These are phyloP conservation scores for Bicyclus anynana DNA, from an alignment of 1,140 invertebrate species.

Conservation along the genomic window DNA sequence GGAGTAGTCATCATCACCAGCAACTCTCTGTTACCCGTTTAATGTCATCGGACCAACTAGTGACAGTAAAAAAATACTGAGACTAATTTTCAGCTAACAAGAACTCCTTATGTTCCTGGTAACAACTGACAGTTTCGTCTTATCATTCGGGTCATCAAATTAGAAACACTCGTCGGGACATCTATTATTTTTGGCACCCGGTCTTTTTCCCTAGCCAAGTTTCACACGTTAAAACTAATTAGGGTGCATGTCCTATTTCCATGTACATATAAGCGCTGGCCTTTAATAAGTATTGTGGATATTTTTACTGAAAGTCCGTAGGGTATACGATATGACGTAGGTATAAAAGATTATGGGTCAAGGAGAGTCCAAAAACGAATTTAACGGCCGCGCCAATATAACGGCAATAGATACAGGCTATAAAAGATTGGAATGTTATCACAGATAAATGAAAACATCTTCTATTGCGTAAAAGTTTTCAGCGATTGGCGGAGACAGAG, in stretches of 20 bases:
- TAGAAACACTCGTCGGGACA: conserved; percentile 11
- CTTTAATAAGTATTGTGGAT: neutral
- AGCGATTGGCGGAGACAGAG: neutral
- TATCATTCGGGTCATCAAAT: conserved; percentile 27
- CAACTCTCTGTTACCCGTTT: too few species aligned
- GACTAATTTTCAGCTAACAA: too few species aligned
- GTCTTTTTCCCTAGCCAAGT: conserved; percentile 32
- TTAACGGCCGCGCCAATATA: conserved; percentile 18
- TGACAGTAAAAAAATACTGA: too few species aligned
- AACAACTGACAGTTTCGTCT: neutral
- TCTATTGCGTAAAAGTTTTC: neutral
- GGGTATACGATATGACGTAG: neutral
- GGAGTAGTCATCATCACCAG: too few species aligned
- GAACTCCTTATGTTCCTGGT: too few species aligned
- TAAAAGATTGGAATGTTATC: conserved; percentile 8
- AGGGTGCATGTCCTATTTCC: neutral
- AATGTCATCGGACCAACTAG: too few species aligned
- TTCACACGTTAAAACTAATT: conserved; percentile 28
- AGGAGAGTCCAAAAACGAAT: conserved; percentile 37
- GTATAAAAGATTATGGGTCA: conserved; percentile 35
- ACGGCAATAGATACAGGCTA: neutral
- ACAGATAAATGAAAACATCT: neutral
- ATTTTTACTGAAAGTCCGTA: neutral
- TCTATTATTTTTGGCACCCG: conserved; percentile 32
- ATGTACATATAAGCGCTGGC: neutral